Evolutionary conservation across 2,797 vertebrate species (phyloP).

Genomic region (Falco concolor): DNA sequence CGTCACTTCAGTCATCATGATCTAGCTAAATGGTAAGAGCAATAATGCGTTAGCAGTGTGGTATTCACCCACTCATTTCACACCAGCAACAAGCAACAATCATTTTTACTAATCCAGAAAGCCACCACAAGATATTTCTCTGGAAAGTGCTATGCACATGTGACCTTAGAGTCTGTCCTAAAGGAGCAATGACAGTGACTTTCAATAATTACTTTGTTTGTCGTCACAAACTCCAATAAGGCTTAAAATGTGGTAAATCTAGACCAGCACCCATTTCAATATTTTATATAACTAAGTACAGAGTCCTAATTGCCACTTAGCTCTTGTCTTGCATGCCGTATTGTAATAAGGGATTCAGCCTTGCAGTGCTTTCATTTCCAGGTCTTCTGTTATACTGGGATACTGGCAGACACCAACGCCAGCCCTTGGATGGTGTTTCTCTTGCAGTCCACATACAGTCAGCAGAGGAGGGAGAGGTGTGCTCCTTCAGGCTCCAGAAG

Average conservation of each 20-base stretch:
- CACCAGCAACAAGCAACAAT: not conserved
- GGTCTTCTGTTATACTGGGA: not conserved
- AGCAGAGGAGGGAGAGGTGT: accelerated
- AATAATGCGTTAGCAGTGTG: not conserved
- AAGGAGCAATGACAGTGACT: not conserved
- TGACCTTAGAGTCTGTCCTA: not conserved
- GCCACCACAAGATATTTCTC: not conserved
- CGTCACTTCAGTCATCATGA: not conserved
- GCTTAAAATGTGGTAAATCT: not conserved
- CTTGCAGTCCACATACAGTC: not conserved
- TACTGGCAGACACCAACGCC: not conserved
- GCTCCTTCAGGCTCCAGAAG: not conserved
- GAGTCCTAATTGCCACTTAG: not conserved
- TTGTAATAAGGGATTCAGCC: not conserved
- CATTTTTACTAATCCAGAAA: not conserved
- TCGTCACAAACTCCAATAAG: not conserved
- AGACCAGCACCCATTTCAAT: not conserved
- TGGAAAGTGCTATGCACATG: accelerated
- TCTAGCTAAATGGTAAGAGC: not conserved
- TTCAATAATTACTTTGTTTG: not conserved
- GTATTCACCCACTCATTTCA: not conserved
- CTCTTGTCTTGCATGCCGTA: not conserved
- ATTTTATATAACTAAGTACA: not conserved
- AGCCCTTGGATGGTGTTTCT: not conserved
- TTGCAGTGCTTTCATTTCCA: not conserved